Conservation (phyloP, 2,888 invertebrate genomes). For the Spodoptera littoralis region DNA sequence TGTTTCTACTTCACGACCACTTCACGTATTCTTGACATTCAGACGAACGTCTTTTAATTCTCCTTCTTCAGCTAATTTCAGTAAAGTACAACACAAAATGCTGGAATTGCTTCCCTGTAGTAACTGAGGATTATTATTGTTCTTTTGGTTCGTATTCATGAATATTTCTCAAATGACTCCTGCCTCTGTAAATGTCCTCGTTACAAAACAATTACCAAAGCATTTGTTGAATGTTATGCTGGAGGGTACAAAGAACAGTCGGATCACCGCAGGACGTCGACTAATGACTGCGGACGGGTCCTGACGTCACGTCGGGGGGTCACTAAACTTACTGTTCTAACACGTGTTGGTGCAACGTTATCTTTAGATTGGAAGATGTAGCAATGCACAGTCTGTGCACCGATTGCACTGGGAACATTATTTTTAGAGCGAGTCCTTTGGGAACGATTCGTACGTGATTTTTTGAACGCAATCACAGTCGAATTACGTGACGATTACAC, state of each 20-base stretch:
- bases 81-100: slow-evolving; percentile 20
- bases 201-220: slow-evolving; percentile 68
- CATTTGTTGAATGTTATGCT: slow-evolving; percentile 60
- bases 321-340: slow-evolving; percentile 70
- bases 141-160: slow-evolving; percentile 38
- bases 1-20: slow-evolving; percentile 15
- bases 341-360: slow-evolving; percentile 69
- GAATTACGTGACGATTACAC: slow-evolving; percentile 66
- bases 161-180: slow-evolving; percentile 46
- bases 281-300: slow-evolving; percentile 69
- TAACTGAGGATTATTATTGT: slow-evolving; percentile 31
- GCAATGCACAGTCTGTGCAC: slow-evolving; percentile 31
- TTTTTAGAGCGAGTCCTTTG: slow-evolving; percentile 62
- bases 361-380: slow-evolving; percentile 64
- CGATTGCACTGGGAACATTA: slow-evolving; percentile 65
- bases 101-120: slow-evolving; percentile 29
- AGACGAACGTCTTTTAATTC: slow-evolving; percentile 9
- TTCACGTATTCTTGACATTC: slow-evolving; percentile 8
- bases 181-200: slow-evolving; percentile 62
- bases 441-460: slow-evolving; percentile 49
- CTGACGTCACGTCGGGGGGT: slow-evolving; percentile 69
- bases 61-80: slow-evolving; percentile 17
- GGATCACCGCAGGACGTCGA: slow-evolving; percentile 73
- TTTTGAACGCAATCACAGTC: slow-evolving; percentile 53
- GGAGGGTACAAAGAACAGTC: slow-evolving; percentile 63